Percentiles rank a stretch among this genome's conserved stretches.
Conservation (phyloP, 1,140 invertebrate species). For the Teleogryllus occipitalis region DNA sequence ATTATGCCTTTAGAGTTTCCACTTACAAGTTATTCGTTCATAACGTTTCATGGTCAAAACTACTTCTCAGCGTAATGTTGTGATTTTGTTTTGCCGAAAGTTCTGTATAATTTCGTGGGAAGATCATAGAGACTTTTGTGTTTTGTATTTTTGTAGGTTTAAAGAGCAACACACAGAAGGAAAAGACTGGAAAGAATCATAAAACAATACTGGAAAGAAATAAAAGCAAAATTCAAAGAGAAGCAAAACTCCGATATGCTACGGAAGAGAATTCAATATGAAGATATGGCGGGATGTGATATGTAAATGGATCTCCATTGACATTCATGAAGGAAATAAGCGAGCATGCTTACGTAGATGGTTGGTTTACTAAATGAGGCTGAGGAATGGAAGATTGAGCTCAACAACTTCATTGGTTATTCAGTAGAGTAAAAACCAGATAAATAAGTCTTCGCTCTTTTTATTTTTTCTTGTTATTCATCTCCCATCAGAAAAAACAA, state of each 20-base stretch:
- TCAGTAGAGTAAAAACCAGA: not conserved
- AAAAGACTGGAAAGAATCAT: not conserved
- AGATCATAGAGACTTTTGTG: too few species aligned
- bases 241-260: not conserved
- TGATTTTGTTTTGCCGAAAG: too few species aligned
- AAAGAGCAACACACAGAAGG: not conserved
- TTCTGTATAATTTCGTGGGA: too few species aligned
- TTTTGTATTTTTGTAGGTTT: too few species aligned
- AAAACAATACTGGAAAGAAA: not conserved
- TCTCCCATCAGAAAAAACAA: too few species aligned
- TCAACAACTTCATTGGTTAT: not conserved
- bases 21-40: too few species aligned
- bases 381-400: not conserved
- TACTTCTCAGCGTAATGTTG: too few species aligned
- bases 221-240: not conserved
- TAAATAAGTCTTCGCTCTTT: too few species aligned
- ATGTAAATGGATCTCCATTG: not conserved
- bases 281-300: not conserved
- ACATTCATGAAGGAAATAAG: slow-evolving; percentile 5
- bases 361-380: not conserved
- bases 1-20: too few species aligned
- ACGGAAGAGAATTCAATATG: not conserved
- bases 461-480: too few species aligned
- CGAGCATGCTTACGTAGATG: not conserved
- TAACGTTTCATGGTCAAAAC: too few species aligned